Conservation (phyloP, 2,888 invertebrate species). For the Epinotia bilunana region DNA sequence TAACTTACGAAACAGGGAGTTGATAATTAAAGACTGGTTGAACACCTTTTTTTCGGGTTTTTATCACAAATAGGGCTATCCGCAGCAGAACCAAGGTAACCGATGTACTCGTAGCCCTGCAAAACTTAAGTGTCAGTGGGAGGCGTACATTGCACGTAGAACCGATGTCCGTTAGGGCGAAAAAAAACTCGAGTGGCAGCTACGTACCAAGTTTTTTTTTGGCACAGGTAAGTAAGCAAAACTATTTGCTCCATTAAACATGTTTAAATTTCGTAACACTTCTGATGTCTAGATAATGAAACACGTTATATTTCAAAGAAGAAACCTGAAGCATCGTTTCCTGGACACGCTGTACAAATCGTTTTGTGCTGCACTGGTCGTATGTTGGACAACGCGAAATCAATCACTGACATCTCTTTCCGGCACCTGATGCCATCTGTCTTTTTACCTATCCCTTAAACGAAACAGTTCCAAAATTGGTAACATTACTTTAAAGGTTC, state of each 20-base stretch:
- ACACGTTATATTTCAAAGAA: slow-evolving; percentile 4
- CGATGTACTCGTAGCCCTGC: too few relatives aligned
- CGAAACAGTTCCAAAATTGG: slow-evolving; percentile 20
- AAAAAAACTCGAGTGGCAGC: too few relatives aligned
- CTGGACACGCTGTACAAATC: slow-evolving; percentile 59
- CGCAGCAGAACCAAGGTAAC: too few relatives aligned
- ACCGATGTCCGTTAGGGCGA: too few relatives aligned
- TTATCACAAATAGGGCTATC: too few relatives aligned
- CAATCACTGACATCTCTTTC: slow-evolving; percentile 66
- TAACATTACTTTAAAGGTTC: background rate
- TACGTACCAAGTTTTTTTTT: too few relatives aligned
- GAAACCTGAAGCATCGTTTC: slow-evolving; percentile 7
- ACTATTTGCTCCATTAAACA: too few relatives aligned
- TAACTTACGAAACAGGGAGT: background rate
- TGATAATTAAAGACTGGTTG: background rate
- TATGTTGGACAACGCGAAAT: slow-evolving; percentile 63
- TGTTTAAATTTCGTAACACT: background rate
- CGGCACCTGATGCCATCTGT: slow-evolving; percentile 71
- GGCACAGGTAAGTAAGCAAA: too few relatives aligned
- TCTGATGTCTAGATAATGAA: background rate
- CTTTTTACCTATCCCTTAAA: slow-evolving; percentile 49
- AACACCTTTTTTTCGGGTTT: background rate
- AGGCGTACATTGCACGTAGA: too few relatives aligned
- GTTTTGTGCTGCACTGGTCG: slow-evolving; percentile 61
- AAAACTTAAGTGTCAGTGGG: too few relatives aligned